Evolutionary conservation across 2,797 vertebrate genomes (phyloP).

Genomic region (Catamblyrhynchus diadema): DNA sequence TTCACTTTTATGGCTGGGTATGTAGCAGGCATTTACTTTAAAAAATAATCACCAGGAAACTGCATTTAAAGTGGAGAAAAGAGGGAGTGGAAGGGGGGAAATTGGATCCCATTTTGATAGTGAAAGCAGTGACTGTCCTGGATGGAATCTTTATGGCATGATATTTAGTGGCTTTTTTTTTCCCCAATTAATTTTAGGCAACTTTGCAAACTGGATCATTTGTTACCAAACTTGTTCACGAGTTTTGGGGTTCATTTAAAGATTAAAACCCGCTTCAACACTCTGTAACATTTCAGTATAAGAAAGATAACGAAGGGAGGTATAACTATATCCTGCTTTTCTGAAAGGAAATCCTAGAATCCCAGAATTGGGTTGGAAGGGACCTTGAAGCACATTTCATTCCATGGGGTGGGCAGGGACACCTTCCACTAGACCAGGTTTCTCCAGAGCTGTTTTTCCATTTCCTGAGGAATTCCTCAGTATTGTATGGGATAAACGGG

Average conservation of each 20-base stretch:
- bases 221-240: rapidly evolving
- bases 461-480: neutral
- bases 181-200: neutral
- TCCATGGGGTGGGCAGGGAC: neutral
- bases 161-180: neutral
- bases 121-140: neutral
- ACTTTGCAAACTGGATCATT: neutral
- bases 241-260: neutral
- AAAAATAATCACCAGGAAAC: neutral
- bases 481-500: neutral
- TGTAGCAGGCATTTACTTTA: neutral
- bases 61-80: neutral
- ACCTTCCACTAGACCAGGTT: neutral
- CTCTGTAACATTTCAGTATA: neutral
- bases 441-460: neutral
- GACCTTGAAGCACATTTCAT: too few species aligned
- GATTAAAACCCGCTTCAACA: neutral
- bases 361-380: neutral
- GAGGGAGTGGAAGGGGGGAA: rapidly evolving
- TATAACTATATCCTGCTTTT: neutral
- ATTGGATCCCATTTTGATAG: neutral
- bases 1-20: neutral
- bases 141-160: neutral
- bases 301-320: neutral
- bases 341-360: neutral